Evolutionary conservation across 1,140 invertebrate species (phyloP).

Genomic region (Elymnias hypermnestra): DNA sequence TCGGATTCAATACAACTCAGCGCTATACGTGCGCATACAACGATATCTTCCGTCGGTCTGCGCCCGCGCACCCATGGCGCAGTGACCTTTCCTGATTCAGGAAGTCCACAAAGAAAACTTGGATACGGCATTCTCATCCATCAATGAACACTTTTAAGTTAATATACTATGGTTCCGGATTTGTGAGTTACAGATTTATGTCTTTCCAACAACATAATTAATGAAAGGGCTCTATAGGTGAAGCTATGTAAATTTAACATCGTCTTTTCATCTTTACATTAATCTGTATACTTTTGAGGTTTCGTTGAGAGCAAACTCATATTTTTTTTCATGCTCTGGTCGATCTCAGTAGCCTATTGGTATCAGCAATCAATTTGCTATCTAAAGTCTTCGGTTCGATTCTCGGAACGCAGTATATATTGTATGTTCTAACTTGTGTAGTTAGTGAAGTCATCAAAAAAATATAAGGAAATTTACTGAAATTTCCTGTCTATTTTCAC

Average conservation of each 20-base stretch:
- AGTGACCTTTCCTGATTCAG: constrained; percentile 33
- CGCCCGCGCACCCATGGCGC: constrained; percentile 23
- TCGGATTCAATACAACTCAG: too few relatives aligned
- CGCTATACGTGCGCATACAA: constrained; percentile 23
- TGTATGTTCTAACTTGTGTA: too few relatives aligned
- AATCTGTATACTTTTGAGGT: background rate
- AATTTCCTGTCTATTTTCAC: too few relatives aligned
- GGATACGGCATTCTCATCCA: constrained; percentile 43
- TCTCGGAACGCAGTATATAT: too few relatives aligned
- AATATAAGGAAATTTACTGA: too few relatives aligned
- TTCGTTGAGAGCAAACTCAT: too few relatives aligned
- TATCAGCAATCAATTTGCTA: too few relatives aligned
- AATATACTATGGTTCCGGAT: constrained; percentile 11
- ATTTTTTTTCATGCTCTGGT: too few relatives aligned
- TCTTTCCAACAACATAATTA: background rate
- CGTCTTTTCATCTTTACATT: too few relatives aligned
- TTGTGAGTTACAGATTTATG: constrained; percentile 3
- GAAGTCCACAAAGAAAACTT: constrained; percentile 27
- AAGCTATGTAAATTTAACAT: background rate
- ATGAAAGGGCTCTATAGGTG: background rate
- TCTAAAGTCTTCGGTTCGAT: too few relatives aligned
- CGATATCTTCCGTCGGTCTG: constrained; percentile 30
- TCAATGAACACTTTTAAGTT: constrained; percentile 6
- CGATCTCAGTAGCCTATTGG: too few relatives aligned
- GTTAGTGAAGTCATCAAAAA: too few relatives aligned